Percentiles rank a stretch among this genome's conserved stretches.
Evolutionary conservation across 2,888 invertebrate genomes (phyloP).

Genomic region (Tineola bisselliella): DNA sequence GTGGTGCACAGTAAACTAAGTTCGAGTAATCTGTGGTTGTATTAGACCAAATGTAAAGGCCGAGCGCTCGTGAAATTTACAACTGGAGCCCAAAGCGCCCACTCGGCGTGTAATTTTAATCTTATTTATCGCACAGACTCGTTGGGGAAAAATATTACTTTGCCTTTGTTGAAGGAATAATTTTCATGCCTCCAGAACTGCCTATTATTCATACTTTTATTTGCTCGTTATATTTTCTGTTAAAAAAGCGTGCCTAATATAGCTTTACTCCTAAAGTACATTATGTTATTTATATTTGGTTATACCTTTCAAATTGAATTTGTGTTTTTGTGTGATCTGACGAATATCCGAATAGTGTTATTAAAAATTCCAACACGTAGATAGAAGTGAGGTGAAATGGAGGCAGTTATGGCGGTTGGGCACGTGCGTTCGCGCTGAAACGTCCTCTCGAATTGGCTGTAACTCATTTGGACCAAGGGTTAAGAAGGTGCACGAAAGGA

Average conservation of each 20-base stretch:
- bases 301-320: background rate
- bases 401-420: constrained; percentile 7
- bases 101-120: constrained; percentile 44
- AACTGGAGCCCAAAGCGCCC: constrained; percentile 19
- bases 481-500: background rate
- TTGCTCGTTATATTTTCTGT: background rate
- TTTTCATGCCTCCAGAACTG: background rate
- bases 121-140: constrained; percentile 34
- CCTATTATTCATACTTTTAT: background rate
- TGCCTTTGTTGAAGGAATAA: constrained; percentile 4
- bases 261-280: too few relatives aligned
- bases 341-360: constrained; percentile 14
- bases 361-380: constrained; percentile 33
- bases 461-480: background rate
- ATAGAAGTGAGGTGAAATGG: constrained; percentile 21
- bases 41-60: background rate
- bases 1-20: background rate
- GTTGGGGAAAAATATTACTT: constrained; percentile 21
- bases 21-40: background rate
- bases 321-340: background rate
- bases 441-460: constrained; percentile 2
- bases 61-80: background rate
- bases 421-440: constrained; percentile 16
- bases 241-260: too few relatives aligned
- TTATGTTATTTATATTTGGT: too few relatives aligned